Conservation (phyloP, 2,888 invertebrate genomes). For the Xestia rhomboidea region DNA sequence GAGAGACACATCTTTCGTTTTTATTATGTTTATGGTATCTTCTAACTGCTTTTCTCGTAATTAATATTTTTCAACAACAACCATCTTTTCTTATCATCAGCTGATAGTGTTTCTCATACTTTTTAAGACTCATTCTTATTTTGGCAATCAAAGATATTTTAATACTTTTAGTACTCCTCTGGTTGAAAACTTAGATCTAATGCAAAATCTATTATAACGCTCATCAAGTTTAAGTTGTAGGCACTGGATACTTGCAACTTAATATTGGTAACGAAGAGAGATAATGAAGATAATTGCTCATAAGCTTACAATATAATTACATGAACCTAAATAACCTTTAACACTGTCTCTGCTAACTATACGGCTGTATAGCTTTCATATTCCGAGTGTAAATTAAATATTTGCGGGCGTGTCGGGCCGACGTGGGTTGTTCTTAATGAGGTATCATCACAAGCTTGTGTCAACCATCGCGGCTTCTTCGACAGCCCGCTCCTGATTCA, state of each 20-base stretch:
- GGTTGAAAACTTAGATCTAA: background rate
- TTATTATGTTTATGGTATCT: slow-evolving; percentile 13
- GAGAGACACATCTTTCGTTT: slow-evolving; percentile 42
- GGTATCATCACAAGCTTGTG: slow-evolving; percentile 72
- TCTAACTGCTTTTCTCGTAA: slow-evolving; percentile 25
- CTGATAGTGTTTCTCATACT: slow-evolving; percentile 2
- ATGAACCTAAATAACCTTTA: slow-evolving; percentile 1
- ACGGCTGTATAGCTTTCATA: slow-evolving; percentile 66
- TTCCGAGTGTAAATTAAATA: slow-evolving; percentile 74
- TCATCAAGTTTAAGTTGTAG: background rate
- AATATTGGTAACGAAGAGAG: background rate
- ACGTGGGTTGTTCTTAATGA: slow-evolving; percentile 74
- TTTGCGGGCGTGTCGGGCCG: slow-evolving; percentile 68
- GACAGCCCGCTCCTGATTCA: slow-evolving; percentile 66
- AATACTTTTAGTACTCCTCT: no score
- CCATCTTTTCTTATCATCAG: no score
- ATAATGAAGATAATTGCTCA: background rate
- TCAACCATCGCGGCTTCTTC: slow-evolving; percentile 65
- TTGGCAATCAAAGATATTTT: background rate
- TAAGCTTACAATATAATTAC: slow-evolving; percentile 6
- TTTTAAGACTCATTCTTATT: background rate
- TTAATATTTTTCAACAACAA: slow-evolving; percentile 30
- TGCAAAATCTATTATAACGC: background rate
- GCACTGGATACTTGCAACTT: no score
- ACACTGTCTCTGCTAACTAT: slow-evolving; percentile 28